Conservation (phyloP, 1,140 invertebrate genomes). For the Achatina immaculata region DNA sequence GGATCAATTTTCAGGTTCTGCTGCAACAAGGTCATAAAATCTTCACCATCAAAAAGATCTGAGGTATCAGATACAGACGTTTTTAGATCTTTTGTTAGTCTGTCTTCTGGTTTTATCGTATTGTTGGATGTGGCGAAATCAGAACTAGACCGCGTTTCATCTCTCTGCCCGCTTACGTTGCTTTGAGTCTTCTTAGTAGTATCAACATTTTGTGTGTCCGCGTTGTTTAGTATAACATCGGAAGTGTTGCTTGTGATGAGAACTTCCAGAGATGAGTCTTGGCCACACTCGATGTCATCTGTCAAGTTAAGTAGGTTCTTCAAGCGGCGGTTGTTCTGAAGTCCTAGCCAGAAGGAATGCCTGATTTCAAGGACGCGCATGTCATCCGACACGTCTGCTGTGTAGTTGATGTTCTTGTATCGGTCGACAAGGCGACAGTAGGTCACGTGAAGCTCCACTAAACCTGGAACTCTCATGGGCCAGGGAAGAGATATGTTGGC, state of each 20-base stretch:
- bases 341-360: conserved; percentile 23
- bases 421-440: conserved; percentile 36
- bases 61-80: neutral
- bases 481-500: conserved; percentile 38
- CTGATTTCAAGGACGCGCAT: conserved; percentile 44
- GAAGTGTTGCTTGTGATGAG: conserved; percentile 36
- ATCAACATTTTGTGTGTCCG: too few relatives aligned
- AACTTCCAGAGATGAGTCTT: conserved; percentile 30
- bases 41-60: too few relatives aligned
- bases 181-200: too few relatives aligned
- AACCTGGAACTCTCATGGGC: conserved; percentile 35
- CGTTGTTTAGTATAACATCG: conserved; percentile 5
- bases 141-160: too few relatives aligned
- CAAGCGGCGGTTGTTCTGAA: neutral
- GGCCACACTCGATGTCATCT: conserved; percentile 46
- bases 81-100: neutral
- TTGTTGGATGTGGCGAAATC: too few relatives aligned
- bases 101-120: neutral
- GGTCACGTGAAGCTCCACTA: conserved; percentile 21
- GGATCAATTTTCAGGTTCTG: neutral
- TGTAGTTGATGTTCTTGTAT: conserved; percentile 36
- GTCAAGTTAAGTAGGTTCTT: conserved; percentile 2
- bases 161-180: too few relatives aligned
- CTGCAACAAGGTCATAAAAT: too few relatives aligned
- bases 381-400: conserved; percentile 25